phyloP scores from a whole-genome alignment of 2,797 vertebrate genomes.

The Loris lydekkerianus region DNA sequence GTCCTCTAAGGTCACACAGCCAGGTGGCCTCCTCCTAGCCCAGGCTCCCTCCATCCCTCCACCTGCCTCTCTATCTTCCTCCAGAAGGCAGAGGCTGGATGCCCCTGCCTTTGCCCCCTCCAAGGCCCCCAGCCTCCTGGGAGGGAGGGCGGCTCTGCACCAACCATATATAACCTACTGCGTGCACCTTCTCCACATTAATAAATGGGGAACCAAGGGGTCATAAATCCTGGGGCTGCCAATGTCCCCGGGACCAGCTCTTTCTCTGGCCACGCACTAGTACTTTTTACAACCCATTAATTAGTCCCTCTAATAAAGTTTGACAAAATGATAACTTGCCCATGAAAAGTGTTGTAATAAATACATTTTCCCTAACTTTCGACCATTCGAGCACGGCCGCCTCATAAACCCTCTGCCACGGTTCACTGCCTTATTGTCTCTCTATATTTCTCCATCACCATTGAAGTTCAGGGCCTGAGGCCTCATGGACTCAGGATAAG shows the following conservation, averaged over 20 bases:
- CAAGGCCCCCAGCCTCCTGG: not conserved
- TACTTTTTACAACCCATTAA: constrained; percentile 94
- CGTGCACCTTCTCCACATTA: constrained; percentile 87
- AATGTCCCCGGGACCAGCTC: constrained; percentile 90
- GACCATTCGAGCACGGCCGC: constrained; percentile 88
- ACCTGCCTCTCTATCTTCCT: not conserved
- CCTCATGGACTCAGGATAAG: not conserved
- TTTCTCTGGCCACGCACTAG: constrained; percentile 91
- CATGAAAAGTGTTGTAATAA: constrained; percentile 93
- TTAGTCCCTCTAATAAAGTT: constrained; percentile 93
- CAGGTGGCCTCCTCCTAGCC: not conserved
- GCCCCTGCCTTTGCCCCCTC: not conserved
- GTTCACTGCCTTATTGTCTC: constrained; percentile 86
- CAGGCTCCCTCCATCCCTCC: not conserved
- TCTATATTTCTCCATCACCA: constrained; percentile 74
- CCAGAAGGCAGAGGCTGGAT: not conserved
- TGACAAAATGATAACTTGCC: constrained; percentile 94
- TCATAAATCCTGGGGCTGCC: constrained; percentile 90
- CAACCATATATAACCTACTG: constrained; percentile 83
- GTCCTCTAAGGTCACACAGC: constrained; percentile 53
- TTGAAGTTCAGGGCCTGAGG: not conserved
- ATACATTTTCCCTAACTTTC: constrained; percentile 92
- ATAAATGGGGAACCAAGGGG: constrained; percentile 89
- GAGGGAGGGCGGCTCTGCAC: constrained; percentile 19
- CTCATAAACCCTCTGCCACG: constrained; percentile 89